phyloP scores from a whole-genome alignment of 2,113 vertebrate species.

The Xyrauchen texanus region DNA sequence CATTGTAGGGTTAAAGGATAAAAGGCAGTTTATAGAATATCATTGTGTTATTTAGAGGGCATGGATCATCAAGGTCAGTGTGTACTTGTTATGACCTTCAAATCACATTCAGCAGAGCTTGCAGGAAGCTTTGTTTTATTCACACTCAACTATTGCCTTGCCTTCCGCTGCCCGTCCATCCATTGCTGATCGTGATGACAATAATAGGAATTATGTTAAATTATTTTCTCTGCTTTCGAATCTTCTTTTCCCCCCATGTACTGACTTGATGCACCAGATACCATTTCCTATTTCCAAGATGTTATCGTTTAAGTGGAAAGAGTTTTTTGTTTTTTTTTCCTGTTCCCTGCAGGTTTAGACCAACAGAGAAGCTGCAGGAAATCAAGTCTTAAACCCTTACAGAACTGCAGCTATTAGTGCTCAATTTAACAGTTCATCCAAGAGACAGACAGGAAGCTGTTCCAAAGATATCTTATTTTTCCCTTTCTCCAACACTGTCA shows the following conservation, averaged over 20 bases:
- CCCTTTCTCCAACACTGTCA: not conserved
- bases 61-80: not conserved
- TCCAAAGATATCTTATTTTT: not conserved
- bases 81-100: not conserved
- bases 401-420: not conserved
- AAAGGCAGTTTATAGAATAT: too few relatives aligned
- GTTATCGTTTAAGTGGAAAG: conserved; percentile 7
- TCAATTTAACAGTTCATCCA: conserved; percentile 8
- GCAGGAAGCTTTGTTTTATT: conserved; percentile 8
- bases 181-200: conserved; percentile 16
- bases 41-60: not conserved
- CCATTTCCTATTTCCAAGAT: conserved; percentile 8
- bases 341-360: conserved; percentile 20
- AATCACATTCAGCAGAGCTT: not conserved
- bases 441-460: not conserved
- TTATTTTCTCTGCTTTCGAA: not conserved
- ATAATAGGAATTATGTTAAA: conserved; percentile 20
- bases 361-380: conserved; percentile 23
- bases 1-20: not conserved
- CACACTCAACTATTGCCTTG: not conserved
- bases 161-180: not conserved
- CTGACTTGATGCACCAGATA: conserved; percentile 3
- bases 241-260: conserved; percentile 3
- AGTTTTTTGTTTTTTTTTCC: not conserved
- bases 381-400: conserved; percentile 12